Evolutionary conservation across 2,113 vertebrate genomes (phyloP), one percentile per base, ranked within the genome.

Genomic region (Salvelinus sp.): DNA sequence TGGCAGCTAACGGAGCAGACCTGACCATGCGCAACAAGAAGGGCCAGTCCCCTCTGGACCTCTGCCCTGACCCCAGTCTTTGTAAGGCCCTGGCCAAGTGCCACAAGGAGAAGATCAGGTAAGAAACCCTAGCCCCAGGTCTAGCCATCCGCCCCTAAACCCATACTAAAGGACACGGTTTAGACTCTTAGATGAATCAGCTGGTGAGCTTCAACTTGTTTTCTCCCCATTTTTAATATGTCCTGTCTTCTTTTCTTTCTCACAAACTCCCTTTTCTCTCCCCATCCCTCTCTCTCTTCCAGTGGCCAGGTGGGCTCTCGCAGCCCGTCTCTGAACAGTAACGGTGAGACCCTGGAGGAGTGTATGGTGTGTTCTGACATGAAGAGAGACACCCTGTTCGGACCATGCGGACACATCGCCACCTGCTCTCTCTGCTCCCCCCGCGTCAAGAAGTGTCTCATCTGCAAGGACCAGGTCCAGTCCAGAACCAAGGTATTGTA

Each of bases 311-410:
- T 98, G 79, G 97, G 97, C 75, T 98, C 97, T 28, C 95, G 96
- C 76, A 99, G 98, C 88, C 98, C 98, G 0, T 99, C 97, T 82
- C 94, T 96, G 90, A 98, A 96, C 92, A 98, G 95, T 91, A 97
- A 96, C 89, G 97, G 96, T 63, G 98, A 99, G 91, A 97, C 97
- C 2, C 93, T 99, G 87, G 97, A 99, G 90, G 98, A 99, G 86
- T 99, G 98, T 67, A 98, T 99, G 98, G 98, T 99, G 78, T 99
- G 98, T 77, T 99, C 98, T 1, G 98, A 99, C 88, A 95, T 99
- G 96, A 99, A 99, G 91, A 93, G 98, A 75, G 98, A 99, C 88
- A 99, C 98, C 1, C 93, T 99, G 57, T 99, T 99, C 84, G 98
- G 97, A 20, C 98, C 98, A 0, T 99, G 98, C 57, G 98, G 97